These are phyloP conservation scores for Cydia splendana DNA, from an alignment of 1,140 invertebrate genomes.

Conservation along the genomic window DNA sequence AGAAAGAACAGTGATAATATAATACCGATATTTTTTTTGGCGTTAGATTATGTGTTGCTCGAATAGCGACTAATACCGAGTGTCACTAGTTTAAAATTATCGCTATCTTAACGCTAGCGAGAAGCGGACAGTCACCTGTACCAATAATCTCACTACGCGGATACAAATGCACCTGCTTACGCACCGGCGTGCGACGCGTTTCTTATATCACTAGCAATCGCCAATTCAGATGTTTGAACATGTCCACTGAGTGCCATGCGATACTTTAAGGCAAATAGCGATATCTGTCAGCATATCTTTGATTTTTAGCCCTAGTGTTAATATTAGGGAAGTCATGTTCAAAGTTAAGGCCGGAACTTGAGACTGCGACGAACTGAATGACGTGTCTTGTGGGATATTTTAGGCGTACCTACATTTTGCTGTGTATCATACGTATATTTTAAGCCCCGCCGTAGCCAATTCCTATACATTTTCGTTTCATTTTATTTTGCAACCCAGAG, in stretches of 20 bases:
- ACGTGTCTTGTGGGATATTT: too few relatives aligned
- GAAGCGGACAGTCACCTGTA: not conserved
- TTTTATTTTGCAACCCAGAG: too few relatives aligned
- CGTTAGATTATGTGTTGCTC: too few relatives aligned
- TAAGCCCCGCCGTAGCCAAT: too few relatives aligned
- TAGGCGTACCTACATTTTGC: too few relatives aligned
- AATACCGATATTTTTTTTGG: too few relatives aligned
- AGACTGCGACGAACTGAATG: not conserved
- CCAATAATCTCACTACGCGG: not conserved
- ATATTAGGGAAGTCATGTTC: not conserved
- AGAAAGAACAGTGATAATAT: too few relatives aligned
- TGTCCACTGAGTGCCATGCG: not conserved
- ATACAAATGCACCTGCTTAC: not conserved
- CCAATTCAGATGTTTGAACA: not conserved
- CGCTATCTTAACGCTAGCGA: not conserved
- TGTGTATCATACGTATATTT: too few relatives aligned
- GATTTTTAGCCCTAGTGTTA: slow-evolving; percentile 1
- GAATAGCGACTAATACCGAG: too few relatives aligned
- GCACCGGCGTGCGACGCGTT: slow-evolving; percentile 12
- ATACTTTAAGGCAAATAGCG: not conserved
- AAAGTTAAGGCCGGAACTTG: not conserved
- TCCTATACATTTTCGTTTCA: too few relatives aligned
- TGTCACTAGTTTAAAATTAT: not conserved
- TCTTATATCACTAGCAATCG: slow-evolving; percentile 16
- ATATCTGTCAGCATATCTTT: not conserved